Percentiles rank a stretch among this genome's conserved stretches.
These are phyloP conservation scores for Carduelis carduelis DNA, from an alignment of 2,797 vertebrate genomes.

Conservation along the genomic window DNA sequence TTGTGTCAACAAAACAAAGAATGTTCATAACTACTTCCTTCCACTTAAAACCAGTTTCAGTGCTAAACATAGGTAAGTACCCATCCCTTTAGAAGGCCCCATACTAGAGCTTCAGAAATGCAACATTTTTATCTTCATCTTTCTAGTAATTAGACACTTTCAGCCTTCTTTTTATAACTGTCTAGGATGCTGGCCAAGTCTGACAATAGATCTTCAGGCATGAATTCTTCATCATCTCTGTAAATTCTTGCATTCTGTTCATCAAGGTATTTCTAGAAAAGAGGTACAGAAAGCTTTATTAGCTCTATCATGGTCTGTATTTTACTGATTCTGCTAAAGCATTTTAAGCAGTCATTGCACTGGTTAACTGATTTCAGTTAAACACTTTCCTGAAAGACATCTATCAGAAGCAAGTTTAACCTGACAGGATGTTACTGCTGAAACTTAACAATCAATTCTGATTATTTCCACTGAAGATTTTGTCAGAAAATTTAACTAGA, in stretches of 20 bases:
- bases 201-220: constrained; percentile 68
- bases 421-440: background rate
- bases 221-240: constrained; percentile 69
- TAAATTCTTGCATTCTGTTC: constrained; percentile 71
- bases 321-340: background rate
- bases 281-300: background rate
- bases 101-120: background rate
- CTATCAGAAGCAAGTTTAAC: background rate
- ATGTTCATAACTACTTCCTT: background rate
- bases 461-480: background rate
- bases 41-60: background rate
- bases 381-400: background rate
- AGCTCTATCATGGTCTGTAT: background rate
- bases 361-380: background rate
- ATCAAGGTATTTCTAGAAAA: constrained; percentile 75
- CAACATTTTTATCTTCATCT: background rate
- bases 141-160: constrained; percentile 1
- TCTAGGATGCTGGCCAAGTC: constrained; percentile 57
- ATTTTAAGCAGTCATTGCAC: background rate
- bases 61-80: background rate
- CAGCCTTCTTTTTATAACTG: constrained; percentile 72
- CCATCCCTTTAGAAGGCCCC: background rate
- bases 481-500: background rate
- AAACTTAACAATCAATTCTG: background rate
- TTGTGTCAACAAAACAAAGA: background rate